Base-by-base conservation (phyloP, 23 tunicate genomes). In the Ciona savignyi region DNA sequence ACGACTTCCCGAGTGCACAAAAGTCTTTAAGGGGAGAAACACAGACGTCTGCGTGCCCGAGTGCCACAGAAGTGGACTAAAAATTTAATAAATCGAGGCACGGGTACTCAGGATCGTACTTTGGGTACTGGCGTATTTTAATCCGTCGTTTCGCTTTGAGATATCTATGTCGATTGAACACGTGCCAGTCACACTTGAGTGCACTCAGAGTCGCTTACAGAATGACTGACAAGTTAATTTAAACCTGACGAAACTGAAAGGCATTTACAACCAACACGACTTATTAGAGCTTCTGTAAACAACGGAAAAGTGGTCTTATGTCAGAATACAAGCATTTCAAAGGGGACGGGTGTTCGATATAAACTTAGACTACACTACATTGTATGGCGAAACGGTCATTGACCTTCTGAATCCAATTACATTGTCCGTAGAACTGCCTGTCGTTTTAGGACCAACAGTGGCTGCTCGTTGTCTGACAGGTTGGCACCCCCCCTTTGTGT, bases 111-210 rank as follows among this genome's bases (percentile, higher is more conserved):
- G 9, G 56, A 42, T 42, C 9, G 15, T 15, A 42, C 56, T 42
- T 42, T 15, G 56, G 56, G 56, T 42, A 42, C 56, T 15, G 56
- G 15, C 56, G 56, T 42, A 42, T 42, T 42, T 42, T 42, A 42
- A 42, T 42, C 56, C 56, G 9, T 42, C 15, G 56, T 15, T 42
- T 42, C 28, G 68, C 68, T 64, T 42, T 42, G 56, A 42, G 56
- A 42, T 42, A 6, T 35, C 34, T 25, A 51, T 72, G 77, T 33
- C 48, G 4, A 62, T 63, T 27, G 27, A 74, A 60, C 78, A 74
- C 78, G 78, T 62, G 78, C 78, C 68, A 74, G 78, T 74, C 78
- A 74, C 78, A 62, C 78, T 74, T 30, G 78, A 74, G 78, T 63
- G 56, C 78, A 24, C 78, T 74, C 64, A 60, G 51, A 11, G 32